Conservation (phyloP, 2,797 vertebrate species). For the Tolypeutes matacus region DNA sequence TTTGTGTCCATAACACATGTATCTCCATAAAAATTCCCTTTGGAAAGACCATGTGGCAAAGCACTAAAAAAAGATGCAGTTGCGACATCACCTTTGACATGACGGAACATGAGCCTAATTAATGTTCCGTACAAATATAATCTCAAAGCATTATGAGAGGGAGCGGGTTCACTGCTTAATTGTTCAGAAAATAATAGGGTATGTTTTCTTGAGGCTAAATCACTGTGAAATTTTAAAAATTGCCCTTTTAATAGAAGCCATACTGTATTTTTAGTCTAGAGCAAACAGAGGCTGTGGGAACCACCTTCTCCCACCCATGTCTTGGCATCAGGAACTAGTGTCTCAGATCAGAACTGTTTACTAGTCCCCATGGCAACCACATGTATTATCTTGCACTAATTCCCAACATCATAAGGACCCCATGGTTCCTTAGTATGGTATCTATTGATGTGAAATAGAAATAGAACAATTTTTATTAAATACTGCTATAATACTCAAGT, state of each 20-base stretch:
- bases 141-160: not conserved
- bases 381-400: slow-evolving; percentile 64
- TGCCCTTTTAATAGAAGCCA: slow-evolving; percentile 75
- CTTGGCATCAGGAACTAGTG: slow-evolving; percentile 70
- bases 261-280: slow-evolving; percentile 80
- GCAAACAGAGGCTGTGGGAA: slow-evolving; percentile 81
- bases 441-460: slow-evolving; percentile 58
- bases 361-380: slow-evolving; percentile 75
- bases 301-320: slow-evolving; percentile 70
- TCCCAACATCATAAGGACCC: slow-evolving; percentile 61
- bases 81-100: slow-evolving; percentile 18
- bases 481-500: not conserved
- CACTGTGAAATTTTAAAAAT: slow-evolving; percentile 58
- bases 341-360: slow-evolving; percentile 75
- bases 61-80: not conserved
- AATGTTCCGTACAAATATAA: slow-evolving; percentile 45
- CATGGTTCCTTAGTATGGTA: slow-evolving; percentile 40
- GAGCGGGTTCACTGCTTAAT: not conserved
- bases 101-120: slow-evolving; percentile 1
- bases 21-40: slow-evolving; percentile 13
- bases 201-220: slow-evolving; percentile 61
- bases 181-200: slow-evolving; percentile 74
- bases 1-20: slow-evolving; percentile 32
- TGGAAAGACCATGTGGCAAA: slow-evolving; percentile 27
- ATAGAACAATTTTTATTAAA: slow-evolving; percentile 20